Evolutionary conservation across 2,888 invertebrate genomes (phyloP).

Genomic region (Drosophila greeni): DNA sequence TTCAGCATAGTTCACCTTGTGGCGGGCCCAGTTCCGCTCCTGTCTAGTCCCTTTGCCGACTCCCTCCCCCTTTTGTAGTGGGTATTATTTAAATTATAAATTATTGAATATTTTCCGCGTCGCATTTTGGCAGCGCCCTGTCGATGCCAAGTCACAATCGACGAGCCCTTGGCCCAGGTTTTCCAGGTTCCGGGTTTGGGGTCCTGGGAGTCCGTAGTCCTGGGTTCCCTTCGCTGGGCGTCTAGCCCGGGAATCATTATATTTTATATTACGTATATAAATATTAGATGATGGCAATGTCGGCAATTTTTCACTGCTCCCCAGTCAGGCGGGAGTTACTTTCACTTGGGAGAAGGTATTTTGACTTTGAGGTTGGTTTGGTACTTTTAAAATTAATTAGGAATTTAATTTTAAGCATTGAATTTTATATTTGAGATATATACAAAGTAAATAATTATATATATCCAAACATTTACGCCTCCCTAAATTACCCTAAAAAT

Average conservation of each 20-base stretch:
- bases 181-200: background rate
- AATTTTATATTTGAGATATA: background rate
- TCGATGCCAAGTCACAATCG: conserved; percentile 31
- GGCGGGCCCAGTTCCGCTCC: conserved; percentile 30
- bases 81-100: conserved; percentile 74
- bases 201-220: background rate
- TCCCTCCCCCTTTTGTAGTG: conserved; percentile 51
- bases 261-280: conserved; percentile 71
- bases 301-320: conserved; percentile 58
- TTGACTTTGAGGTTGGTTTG: background rate
- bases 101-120: conserved; percentile 72
- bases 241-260: conserved; percentile 57
- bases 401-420: no score
- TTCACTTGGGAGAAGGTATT: conserved; percentile 3
- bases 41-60: conserved; percentile 7
- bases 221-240: conserved; percentile 6
- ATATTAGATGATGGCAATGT: conserved; percentile 69
- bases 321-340: conserved; percentile 22
- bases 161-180: conserved; percentile 18
- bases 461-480: background rate
- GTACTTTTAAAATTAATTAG: background rate
- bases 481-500: no score
- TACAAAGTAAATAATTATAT: background rate
- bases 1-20: conserved; percentile 67
- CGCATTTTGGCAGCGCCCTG: conserved; percentile 44